phyloP scores from a whole-genome alignment of 2,113 vertebrate genomes.

The Lepisosteus osseus region DNA sequence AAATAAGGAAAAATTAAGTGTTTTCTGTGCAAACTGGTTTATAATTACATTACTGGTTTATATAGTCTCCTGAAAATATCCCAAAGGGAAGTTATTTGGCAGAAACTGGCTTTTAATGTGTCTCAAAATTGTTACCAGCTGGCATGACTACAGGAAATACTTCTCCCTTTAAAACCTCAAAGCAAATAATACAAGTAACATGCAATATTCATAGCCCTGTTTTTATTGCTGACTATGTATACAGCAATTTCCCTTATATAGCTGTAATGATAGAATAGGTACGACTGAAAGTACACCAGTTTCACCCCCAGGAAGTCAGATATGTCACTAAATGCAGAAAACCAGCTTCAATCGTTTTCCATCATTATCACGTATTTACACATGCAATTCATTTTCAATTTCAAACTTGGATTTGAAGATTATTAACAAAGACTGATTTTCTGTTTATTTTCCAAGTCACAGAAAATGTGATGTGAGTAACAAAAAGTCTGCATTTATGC shows the following conservation, averaged over 20 bases:
- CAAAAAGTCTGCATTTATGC: no score
- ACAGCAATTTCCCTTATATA: constrained; percentile 10
- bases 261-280: no score
- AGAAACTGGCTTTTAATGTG: constrained; percentile 62
- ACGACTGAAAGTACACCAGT: no score
- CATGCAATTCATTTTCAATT: no score
- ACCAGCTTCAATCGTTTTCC: no score
- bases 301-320: no score
- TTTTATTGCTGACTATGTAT: constrained; percentile 53
- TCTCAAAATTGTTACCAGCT: constrained; percentile 70
- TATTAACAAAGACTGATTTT: no score
- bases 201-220: constrained; percentile 53
- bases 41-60: constrained; percentile 66
- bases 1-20: constrained; percentile 50
- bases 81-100: constrained; percentile 61
- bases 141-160: constrained; percentile 62
- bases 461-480: no score
- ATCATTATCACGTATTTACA: no score
- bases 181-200: constrained; percentile 61
- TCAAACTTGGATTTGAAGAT: no score
- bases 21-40: constrained; percentile 51
- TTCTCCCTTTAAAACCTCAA: constrained; percentile 64
- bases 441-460: no score
- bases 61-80: constrained; percentile 58
- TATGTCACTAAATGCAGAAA: no score